Base-by-base conservation (phyloP, 2,113 vertebrate genomes). In the Addax nasomaculatus region DNA sequence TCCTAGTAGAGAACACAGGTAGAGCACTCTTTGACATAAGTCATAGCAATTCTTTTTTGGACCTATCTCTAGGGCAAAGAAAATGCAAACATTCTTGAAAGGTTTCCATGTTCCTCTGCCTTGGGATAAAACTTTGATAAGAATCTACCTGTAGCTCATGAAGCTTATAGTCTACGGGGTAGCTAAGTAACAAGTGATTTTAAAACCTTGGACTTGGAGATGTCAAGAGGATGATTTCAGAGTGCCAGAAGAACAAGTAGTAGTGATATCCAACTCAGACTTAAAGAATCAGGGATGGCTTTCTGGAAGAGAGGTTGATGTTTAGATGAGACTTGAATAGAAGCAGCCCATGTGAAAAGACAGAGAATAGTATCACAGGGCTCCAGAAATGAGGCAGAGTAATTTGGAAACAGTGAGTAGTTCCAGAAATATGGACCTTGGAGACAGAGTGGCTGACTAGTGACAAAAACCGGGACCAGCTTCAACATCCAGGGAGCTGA, bases 251-350 rank as follows among this genome's bases (percentile, higher is more conserved):
- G 33, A 29, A 21, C 83, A 64, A 79, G 23, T 4, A 45, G 36
- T 0, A 33, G 3, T 10, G 33, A 62, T 5, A 3, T 13, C 4
- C 39, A 85, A 1, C n/a, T 43, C 8, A 1, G 39, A 47, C 21
- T 78, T 57, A 27, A 6, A 89, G 60, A 45, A 14, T 36, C n/a
- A 14, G 23, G 47, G 36, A 9, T 39, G 25, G 39, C 30, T 93
- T 57, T 95, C 47, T 79, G 33, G 53, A 67, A 49, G 70, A 57
- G 2, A 73, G 4, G 16, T 29, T 47, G 5, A 21, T 27, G 9
- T 85, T n/a, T 78, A 33, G 79, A 3, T n/a, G 64, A 90, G 14
- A 23, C 60, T 45, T 29, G 45, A 92, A 23, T 64, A 60, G n/a
- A 89, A 27, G 16, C 9, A 55, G 33, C 23, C 15, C 36, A 25